A percentile compares a stretch with the other conserved stretches of the same genome.
Conservation (phyloP, 2,113 vertebrate species). For the Bubo bubo region DNA sequence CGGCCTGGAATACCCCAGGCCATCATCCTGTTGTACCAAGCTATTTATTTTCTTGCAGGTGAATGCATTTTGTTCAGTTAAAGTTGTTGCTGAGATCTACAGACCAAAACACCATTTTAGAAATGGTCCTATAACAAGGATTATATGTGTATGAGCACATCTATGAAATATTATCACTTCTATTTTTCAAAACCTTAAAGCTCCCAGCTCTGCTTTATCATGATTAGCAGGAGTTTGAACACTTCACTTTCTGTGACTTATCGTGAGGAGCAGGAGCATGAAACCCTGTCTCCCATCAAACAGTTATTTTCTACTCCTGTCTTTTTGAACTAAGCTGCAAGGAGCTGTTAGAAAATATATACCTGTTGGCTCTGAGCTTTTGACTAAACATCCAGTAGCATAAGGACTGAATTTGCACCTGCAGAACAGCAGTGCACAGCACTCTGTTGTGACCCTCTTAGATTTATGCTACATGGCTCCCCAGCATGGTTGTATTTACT, state of each 20-base stretch:
- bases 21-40: not conserved
- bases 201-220: not conserved
- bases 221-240: not conserved
- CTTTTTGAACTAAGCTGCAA: not conserved
- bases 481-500: not conserved
- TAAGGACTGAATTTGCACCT: not conserved
- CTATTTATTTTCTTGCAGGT: not conserved
- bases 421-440: not conserved
- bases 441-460: not conserved
- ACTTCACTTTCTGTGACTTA: not conserved
- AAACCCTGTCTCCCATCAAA: conserved; percentile 5
- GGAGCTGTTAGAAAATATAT: not conserved
- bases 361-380: not conserved
- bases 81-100: not conserved
- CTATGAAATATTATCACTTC: not conserved
- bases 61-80: not conserved
- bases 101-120: not conserved
- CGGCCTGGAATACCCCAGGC: not conserved
- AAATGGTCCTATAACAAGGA: not conserved
- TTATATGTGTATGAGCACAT: not conserved
- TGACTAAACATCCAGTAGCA: not conserved
- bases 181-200: not conserved
- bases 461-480: not conserved
- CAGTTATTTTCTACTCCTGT: not conserved
- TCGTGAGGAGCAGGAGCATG: not conserved